Percentiles rank a stretch among this genome's conserved stretches.
These are phyloP conservation scores for Trichogramma evanescens DNA, from an alignment of 2,888 invertebrate genomes.

Conservation along the genomic window DNA sequence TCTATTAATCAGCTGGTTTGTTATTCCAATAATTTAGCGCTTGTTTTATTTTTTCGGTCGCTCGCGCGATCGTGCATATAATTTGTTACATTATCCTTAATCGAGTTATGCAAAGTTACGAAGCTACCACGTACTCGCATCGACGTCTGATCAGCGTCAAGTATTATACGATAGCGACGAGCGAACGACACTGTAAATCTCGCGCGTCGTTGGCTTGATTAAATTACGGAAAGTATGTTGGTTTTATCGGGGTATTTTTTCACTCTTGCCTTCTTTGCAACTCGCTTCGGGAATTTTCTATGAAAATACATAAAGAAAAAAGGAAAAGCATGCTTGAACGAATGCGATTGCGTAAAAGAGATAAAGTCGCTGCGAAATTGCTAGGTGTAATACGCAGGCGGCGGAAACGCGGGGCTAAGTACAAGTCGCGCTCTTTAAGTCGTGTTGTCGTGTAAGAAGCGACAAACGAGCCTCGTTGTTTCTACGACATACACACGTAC, in stretches of 20 bases:
- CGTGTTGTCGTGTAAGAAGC: conserved; percentile 9
- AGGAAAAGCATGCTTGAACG: neutral
- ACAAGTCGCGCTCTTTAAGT: no score
- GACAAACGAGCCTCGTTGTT: conserved; percentile 19
- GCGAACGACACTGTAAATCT: neutral
- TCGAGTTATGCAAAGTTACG: conserved; percentile 14
- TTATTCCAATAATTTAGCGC: neutral
- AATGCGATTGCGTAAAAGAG: conserved; percentile 3
- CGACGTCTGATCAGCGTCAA: neutral
- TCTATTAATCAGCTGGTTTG: neutral
- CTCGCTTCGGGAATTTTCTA: neutral
- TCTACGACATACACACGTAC: neutral
- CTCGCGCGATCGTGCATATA: neutral
- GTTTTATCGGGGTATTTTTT: conserved; percentile 8
- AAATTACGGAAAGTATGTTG: conserved; percentile 14
- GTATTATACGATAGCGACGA: neutral
- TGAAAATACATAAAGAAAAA: no score
- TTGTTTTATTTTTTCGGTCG: neutral
- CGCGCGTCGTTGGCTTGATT: conserved; percentile 1
- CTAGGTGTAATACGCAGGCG: no score
- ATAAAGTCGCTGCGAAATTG: no score
- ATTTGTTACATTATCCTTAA: neutral
- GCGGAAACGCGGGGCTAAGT: no score
- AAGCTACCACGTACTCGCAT: neutral
- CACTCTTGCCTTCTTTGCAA: neutral